Percentiles rank a stretch among this genome's conserved stretches.
phyloP scores from a whole-genome alignment of 2,888 invertebrate species.

The Polydrusus pterygomalis region DNA sequence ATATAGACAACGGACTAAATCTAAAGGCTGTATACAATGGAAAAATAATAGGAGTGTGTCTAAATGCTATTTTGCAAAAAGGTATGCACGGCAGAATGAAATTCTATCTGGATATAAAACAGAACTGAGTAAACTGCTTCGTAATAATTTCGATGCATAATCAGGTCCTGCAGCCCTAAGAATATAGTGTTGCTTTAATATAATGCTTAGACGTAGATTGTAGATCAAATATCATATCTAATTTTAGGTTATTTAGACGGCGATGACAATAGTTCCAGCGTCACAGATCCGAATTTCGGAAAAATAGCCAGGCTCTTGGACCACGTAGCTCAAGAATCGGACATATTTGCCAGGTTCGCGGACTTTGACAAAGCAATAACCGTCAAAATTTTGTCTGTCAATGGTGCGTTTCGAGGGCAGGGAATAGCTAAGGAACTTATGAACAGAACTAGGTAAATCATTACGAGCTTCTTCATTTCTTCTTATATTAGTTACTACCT shows the following conservation, averaged over 20 bases:
- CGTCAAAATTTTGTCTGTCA: conserved; percentile 80
- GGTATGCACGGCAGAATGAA: too few species aligned
- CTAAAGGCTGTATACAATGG: conserved; percentile 78
- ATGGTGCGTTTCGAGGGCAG: conserved; percentile 78
- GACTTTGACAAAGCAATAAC: conserved; percentile 75
- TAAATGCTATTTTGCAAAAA: conserved; percentile 64
- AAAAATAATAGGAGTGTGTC: conserved; percentile 73
- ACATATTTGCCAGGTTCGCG: conserved; percentile 76
- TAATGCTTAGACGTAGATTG: too few species aligned
- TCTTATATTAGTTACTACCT: not conserved
- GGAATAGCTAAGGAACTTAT: conserved; percentile 81
- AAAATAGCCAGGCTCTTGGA: conserved; percentile 79
- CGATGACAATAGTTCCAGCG: conserved; percentile 11
- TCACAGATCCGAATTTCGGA: conserved; percentile 76
- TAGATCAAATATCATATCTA: not conserved
- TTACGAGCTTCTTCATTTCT: not conserved
- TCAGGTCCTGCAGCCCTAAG: too few species aligned
- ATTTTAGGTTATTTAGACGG: conserved; percentile 43
- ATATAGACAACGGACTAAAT: conserved; percentile 77
- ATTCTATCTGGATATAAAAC: too few species aligned
- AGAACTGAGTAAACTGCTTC: too few species aligned
- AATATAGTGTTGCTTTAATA: too few species aligned
- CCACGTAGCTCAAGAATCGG: conserved; percentile 75
- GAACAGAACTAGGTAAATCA: conserved; percentile 77
- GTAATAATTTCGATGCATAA: too few species aligned